Conservation (phyloP, 2,113 vertebrate species). For the Alces alces region DNA sequence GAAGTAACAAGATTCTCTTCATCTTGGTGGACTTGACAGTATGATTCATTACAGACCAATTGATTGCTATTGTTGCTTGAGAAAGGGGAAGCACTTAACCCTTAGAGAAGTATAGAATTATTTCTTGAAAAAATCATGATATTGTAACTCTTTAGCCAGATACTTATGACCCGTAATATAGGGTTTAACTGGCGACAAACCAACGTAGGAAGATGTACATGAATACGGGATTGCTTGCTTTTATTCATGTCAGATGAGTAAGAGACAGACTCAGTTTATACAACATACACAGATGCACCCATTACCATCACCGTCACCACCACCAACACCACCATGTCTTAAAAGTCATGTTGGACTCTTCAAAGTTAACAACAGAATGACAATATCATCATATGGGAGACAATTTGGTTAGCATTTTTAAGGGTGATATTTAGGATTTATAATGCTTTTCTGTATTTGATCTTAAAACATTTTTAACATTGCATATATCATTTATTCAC, state of each 20-base stretch:
- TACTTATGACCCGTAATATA: background rate
- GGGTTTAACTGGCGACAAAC: background rate
- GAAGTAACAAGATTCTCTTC: slow-evolving; percentile 31
- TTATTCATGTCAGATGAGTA: background rate
- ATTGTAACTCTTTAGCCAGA: background rate
- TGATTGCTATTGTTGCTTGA: background rate
- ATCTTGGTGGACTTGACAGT: background rate
- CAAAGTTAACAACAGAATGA: background rate
- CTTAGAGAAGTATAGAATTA: background rate
- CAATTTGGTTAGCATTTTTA: background rate
- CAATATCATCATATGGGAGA: background rate
- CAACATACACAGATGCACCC: background rate
- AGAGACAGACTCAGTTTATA: background rate
- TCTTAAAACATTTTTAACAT: background rate
- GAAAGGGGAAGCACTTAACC: background rate
- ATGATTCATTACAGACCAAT: background rate
- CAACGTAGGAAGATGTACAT: background rate
- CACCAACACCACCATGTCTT: background rate
- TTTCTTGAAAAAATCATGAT: background rate
- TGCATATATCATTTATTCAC: background rate
- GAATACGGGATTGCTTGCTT: background rate
- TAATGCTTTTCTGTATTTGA: background rate
- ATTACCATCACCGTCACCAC: background rate
- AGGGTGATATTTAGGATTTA: background rate
- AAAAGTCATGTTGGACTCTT: background rate